These are phyloP conservation scores for Escarpia spicata DNA, from an alignment of 2,888 invertebrate genomes.

Conservation along the genomic window DNA sequence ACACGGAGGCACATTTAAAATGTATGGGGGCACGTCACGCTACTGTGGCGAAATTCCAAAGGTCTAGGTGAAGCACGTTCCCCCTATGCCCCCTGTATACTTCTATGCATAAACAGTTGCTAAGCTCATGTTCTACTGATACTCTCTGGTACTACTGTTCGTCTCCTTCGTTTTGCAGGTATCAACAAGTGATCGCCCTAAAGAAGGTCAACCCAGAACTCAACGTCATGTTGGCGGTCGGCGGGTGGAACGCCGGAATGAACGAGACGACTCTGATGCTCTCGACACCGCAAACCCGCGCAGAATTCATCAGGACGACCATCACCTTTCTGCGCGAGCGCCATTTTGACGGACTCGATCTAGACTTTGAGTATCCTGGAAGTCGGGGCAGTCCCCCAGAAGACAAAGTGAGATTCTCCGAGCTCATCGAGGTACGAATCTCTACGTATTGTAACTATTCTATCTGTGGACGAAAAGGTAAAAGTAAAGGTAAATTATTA, in stretches of 20 bases:
- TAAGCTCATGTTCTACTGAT: too few species aligned
- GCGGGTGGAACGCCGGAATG: slow-evolving; percentile 56
- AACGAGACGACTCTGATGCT: slow-evolving; percentile 40
- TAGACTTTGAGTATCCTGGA: slow-evolving; percentile 25
- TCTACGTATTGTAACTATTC: background rate
- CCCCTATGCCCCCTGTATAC: too few species aligned
- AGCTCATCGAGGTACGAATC: slow-evolving; percentile 32
- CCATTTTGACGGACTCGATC: slow-evolving; percentile 24
- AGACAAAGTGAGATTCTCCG: slow-evolving; percentile 21
- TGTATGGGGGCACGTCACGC: too few species aligned
- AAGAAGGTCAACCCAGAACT: slow-evolving; percentile 47
- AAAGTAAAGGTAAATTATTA: too few species aligned
- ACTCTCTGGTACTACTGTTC: background rate
- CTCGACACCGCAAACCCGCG: slow-evolving; percentile 33
- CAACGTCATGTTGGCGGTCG: slow-evolving; percentile 52
- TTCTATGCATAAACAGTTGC: too few species aligned
- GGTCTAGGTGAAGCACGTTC: too few species aligned
- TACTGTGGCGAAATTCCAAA: too few species aligned
- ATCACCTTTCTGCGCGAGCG: background rate
- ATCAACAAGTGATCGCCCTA: slow-evolving; percentile 26
- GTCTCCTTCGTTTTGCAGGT: background rate
- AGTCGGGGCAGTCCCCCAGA: background rate
- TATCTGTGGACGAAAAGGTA: too few species aligned
- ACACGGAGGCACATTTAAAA: too few species aligned
- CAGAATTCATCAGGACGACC: slow-evolving; percentile 40